These are phyloP conservation scores for Lampropteryx suffumata DNA, from an alignment of 2,888 invertebrate species.

Conservation along the genomic window DNA sequence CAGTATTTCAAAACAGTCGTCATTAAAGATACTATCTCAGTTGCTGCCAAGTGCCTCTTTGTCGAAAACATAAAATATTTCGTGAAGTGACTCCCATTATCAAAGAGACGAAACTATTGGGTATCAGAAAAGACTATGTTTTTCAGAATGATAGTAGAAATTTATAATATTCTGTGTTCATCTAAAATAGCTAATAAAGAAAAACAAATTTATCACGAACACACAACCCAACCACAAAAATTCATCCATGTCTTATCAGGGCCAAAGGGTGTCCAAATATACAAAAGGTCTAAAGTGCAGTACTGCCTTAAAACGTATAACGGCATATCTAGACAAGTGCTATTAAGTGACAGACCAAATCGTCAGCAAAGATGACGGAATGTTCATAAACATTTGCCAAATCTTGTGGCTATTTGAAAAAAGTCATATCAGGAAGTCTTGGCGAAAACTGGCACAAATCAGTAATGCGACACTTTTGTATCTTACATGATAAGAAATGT, in stretches of 20 bases:
- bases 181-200: background rate
- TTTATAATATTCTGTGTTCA: slow-evolving; percentile 2
- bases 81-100: too few relatives aligned
- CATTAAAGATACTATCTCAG: too few relatives aligned
- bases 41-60: background rate
- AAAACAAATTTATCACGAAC: slow-evolving; percentile 11
- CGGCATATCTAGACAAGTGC: slow-evolving; percentile 2
- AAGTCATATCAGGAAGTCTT: too few relatives aligned
- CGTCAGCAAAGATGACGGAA: slow-evolving; percentile 1
- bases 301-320: slow-evolving; percentile 18
- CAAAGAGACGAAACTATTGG: too few relatives aligned
- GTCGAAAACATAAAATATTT: too few relatives aligned
- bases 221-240: slow-evolving; percentile 9
- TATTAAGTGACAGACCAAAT: slow-evolving; percentile 1
- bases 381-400: background rate
- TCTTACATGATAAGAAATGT: too few relatives aligned
- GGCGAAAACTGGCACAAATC: too few relatives aligned
- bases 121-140: slow-evolving; percentile 2
- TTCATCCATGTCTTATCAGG: slow-evolving; percentile 4
- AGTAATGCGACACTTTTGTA: too few relatives aligned
- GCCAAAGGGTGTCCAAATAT: slow-evolving; percentile 5
- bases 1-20: too few relatives aligned
- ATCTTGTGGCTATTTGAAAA: background rate
- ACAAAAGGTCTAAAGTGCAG: slow-evolving; percentile 11
- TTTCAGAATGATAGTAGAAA: background rate